Evolutionary conservation across 2,888 invertebrate species (phyloP).

Genomic region (Eudasyphora cyanicolor): DNA sequence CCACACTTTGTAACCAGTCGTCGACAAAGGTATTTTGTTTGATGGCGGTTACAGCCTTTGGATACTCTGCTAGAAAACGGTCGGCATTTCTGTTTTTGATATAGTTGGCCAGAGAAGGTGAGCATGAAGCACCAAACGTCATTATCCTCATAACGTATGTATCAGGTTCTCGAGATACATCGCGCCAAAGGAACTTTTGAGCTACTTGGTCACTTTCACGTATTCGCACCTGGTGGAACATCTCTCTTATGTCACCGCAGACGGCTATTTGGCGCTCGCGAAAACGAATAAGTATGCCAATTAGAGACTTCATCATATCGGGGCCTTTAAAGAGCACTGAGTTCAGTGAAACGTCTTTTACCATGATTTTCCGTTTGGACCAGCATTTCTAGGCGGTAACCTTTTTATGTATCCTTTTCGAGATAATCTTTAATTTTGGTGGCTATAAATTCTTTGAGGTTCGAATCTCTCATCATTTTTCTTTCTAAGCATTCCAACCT

Average conservation of each 20-base stretch:
- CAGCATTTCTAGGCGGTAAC: neutral
- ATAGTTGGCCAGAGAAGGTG: constrained; percentile 66
- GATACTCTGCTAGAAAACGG: constrained; percentile 54
- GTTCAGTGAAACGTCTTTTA: constrained; percentile 70
- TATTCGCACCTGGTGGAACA: constrained; percentile 70
- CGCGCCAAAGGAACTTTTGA: constrained; percentile 72
- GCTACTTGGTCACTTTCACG: constrained; percentile 69
- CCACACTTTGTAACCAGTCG: constrained; percentile 69
- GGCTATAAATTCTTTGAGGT: neutral
- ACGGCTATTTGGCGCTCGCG: constrained; percentile 72
- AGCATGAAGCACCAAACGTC: constrained; percentile 69
- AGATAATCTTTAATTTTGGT: neutral
- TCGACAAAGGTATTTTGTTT: constrained; percentile 68
- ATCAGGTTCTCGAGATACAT: constrained; percentile 45
- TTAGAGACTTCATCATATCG: constrained; percentile 71
- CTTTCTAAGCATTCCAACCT: constrained; percentile 10
- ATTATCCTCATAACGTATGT: constrained; percentile 66
- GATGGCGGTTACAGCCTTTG: constrained; percentile 61
- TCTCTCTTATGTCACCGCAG: constrained; percentile 68
- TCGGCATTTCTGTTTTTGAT: constrained; percentile 64
- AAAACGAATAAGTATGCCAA: constrained; percentile 75
- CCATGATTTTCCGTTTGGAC: constrained; percentile 56
- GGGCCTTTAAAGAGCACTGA: constrained; percentile 72
- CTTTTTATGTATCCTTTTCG: constrained; percentile 1
- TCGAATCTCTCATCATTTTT: neutral